phyloP scores from a whole-genome alignment of 2,113 vertebrate genomes.

The Aspiorhynchus laticeps region DNA sequence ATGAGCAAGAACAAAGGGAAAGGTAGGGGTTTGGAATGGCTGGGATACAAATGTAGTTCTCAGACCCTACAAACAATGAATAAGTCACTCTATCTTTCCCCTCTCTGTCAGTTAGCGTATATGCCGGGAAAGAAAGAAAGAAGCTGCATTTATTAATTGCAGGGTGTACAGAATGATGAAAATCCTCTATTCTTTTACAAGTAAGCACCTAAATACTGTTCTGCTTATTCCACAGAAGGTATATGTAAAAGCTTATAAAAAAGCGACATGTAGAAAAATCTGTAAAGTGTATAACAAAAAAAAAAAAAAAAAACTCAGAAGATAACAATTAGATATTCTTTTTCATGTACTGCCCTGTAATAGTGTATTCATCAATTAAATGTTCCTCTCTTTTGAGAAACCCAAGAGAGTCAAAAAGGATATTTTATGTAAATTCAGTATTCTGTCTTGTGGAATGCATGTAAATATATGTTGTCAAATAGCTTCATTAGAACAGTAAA shows the following conservation, averaged over 20 bases:
- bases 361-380: no score
- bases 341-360: no score
- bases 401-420: no score
- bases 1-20: constrained; percentile 19
- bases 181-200: not conserved
- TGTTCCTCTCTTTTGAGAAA: no score
- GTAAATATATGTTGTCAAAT: no score
- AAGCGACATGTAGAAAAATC: not conserved
- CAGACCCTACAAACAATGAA: not conserved
- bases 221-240: not conserved
- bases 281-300: not conserved
- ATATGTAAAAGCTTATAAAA: not conserved
- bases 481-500: no score
- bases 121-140: not conserved
- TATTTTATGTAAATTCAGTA: not conserved
- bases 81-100: not conserved
- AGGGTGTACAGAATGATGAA: not conserved
- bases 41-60: not conserved
- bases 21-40: constrained; percentile 14
- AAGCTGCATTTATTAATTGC: not conserved
- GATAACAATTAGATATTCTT: no score
- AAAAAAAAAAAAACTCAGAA: no score
- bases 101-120: not conserved
- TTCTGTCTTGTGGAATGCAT: no score
- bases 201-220: not conserved